A percentile compares a stretch with the other conserved stretches of the same genome.
phyloP scores from a whole-genome alignment of 2,113 vertebrate genomes.

The Capreolus pygargus region DNA sequence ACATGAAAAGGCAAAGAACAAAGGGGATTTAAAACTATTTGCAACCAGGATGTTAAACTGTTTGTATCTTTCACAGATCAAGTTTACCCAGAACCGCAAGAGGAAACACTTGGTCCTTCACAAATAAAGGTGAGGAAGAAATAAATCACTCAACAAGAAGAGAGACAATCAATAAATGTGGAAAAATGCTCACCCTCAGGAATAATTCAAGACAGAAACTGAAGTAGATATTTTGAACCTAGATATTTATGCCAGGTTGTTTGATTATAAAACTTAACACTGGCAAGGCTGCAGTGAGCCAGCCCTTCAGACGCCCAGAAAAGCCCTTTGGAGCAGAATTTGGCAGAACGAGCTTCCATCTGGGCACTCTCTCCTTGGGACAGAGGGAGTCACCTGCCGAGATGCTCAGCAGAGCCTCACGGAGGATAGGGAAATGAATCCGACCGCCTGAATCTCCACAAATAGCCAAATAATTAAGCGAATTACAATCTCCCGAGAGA shows the following conservation, averaged over 20 bases:
- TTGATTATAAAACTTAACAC: neutral
- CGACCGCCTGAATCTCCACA: neutral
- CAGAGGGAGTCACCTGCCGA: neutral
- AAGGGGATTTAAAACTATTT: neutral
- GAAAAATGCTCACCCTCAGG: neutral
- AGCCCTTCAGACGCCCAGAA: neutral
- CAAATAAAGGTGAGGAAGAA: neutral
- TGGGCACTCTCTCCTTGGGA: neutral
- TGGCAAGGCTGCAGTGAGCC: neutral
- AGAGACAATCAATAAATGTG: neutral
- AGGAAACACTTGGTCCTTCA: neutral
- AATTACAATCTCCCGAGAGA: slow-evolving; percentile 67
- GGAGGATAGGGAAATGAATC: neutral
- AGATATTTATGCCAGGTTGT: neutral
- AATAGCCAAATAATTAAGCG: slow-evolving; percentile 68
- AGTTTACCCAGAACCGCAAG: neutral
- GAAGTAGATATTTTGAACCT: neutral
- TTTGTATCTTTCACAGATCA: neutral
- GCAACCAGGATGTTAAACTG: neutral
- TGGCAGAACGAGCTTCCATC: neutral
- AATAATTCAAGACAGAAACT: neutral
- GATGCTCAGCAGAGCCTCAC: neutral
- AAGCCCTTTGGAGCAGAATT: neutral
- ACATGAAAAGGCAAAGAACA: neutral
- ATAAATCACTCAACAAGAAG: neutral